phyloP scores from a whole-genome alignment of 2,888 invertebrate species.

The Harmothoe impar region DNA sequence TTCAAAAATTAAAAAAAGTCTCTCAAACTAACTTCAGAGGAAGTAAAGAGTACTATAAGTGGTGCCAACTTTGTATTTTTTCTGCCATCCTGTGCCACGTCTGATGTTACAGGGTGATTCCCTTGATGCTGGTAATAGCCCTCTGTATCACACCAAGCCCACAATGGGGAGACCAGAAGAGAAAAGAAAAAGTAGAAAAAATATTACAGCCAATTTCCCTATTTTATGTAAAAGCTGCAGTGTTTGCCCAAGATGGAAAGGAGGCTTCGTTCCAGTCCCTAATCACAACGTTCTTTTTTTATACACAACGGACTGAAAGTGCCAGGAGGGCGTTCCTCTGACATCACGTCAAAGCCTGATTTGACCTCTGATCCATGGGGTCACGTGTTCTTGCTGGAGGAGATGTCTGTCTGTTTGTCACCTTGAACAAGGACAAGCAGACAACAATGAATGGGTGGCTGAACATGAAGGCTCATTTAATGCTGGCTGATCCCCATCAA shows the following conservation, averaged over 20 bases:
- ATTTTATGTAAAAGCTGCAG: neutral
- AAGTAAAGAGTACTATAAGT: too few relatives aligned
- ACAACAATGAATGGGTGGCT: neutral
- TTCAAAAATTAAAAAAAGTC: too few relatives aligned
- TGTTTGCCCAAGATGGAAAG: conserved; percentile 30
- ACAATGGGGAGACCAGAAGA: neutral
- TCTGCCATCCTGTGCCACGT: too few relatives aligned
- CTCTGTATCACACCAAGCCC: neutral
- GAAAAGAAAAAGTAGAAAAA: neutral
- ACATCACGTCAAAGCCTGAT: neutral
- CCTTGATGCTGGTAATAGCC: too few relatives aligned
- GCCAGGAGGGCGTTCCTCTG: neutral
- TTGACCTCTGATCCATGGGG: neutral
- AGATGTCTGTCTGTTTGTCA: conserved; percentile 33
- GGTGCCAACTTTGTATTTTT: too few relatives aligned
- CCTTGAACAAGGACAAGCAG: neutral
- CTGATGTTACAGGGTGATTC: too few relatives aligned
- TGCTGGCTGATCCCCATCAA: neutral
- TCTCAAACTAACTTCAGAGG: too few relatives aligned
- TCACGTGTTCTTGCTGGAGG: neutral
- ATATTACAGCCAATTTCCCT: neutral
- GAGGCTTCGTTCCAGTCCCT: neutral
- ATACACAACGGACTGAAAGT: neutral
- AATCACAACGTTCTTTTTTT: neutral
- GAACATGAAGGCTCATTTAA: neutral